Evolutionary conservation across 2,888 invertebrate species (phyloP).

Genomic region (Drosophila pseudotalamancana): DNA sequence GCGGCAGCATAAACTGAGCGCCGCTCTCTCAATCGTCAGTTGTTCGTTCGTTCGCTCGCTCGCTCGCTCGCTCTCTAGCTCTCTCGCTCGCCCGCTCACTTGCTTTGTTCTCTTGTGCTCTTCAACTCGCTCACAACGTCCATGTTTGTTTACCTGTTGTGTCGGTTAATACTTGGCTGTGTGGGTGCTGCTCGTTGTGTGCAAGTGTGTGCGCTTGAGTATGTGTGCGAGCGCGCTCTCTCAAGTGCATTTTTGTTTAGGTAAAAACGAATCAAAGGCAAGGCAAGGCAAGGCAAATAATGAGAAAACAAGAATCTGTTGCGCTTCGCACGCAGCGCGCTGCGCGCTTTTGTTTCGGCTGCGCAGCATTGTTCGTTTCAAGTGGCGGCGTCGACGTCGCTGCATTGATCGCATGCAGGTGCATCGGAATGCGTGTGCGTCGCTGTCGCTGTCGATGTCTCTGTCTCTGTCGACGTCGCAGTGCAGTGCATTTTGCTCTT

Average conservation of each 20-base stretch:
- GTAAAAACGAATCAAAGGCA: slow-evolving; percentile 79
- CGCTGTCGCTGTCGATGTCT: slow-evolving; percentile 48
- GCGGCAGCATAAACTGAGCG: slow-evolving; percentile 64
- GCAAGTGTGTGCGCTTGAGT: neutral
- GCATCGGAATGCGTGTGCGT: slow-evolving; percentile 73
- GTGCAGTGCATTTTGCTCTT: slow-evolving; percentile 41
- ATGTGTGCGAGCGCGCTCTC: slow-evolving; percentile 51
- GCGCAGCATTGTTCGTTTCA: slow-evolving; percentile 64
- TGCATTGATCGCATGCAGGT: slow-evolving; percentile 62
- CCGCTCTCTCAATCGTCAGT: slow-evolving; percentile 38
- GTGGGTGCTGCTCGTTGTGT: slow-evolving; percentile 35
- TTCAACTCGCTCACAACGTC: slow-evolving; percentile 18
- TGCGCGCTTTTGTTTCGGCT: slow-evolving; percentile 67
- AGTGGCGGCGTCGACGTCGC: slow-evolving; percentile 63
- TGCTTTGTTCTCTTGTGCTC: slow-evolving; percentile 26
- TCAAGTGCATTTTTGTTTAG: slow-evolving; percentile 79
- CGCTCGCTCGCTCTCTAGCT: neutral
- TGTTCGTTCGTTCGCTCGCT: slow-evolving; percentile 5
- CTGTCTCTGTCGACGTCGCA: too few relatives aligned
- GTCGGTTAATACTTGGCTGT: slow-evolving; percentile 33
- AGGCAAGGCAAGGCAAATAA: slow-evolving; percentile 74
- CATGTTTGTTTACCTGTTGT: slow-evolving; percentile 76
- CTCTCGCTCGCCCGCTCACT: neutral
- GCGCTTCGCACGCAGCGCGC: slow-evolving; percentile 71
- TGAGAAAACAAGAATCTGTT: slow-evolving; percentile 76